A percentile compares a stretch with the other conserved stretches of the same genome.
Evolutionary conservation across 2,888 invertebrate species (phyloP).

Genomic region (Drosophila niveifrons): DNA sequence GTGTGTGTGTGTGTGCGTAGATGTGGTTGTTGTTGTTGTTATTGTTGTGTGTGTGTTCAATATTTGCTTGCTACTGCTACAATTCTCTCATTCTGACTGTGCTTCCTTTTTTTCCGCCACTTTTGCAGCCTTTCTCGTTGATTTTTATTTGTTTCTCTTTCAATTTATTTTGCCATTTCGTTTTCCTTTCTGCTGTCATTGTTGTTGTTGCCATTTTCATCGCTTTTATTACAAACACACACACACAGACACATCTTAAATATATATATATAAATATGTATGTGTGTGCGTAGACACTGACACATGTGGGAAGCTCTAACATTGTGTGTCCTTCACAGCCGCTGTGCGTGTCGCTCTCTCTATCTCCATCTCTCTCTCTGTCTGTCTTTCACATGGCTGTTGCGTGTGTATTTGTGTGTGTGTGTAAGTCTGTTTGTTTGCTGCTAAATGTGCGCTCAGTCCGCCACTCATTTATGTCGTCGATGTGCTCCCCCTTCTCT

Average conservation of each 20-base stretch:
- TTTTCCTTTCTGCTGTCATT: slow-evolving; percentile 79
- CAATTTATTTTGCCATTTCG: slow-evolving; percentile 84
- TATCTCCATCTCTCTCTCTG: slow-evolving; percentile 4
- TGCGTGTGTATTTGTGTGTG: slow-evolving; percentile 20
- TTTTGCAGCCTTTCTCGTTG: slow-evolving; percentile 81
- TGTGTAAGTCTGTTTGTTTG: slow-evolving; percentile 72
- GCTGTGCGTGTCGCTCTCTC: slow-evolving; percentile 47
- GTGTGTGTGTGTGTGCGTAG: slow-evolving; percentile 36
- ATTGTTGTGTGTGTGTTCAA: slow-evolving; percentile 71
- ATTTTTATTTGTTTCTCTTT: slow-evolving; percentile 83
- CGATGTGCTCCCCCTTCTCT: slow-evolving; percentile 55
- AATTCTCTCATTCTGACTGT: slow-evolving; percentile 48
- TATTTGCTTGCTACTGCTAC: slow-evolving; percentile 75
- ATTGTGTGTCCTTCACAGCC: slow-evolving; percentile 80
- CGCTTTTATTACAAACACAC: slow-evolving; percentile 76
- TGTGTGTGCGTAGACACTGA: slow-evolving; percentile 25
- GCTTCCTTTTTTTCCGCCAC: slow-evolving; percentile 71
- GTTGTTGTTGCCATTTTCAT: slow-evolving; percentile 79
- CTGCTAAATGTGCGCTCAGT: slow-evolving; percentile 79
- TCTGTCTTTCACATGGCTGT: neutral
- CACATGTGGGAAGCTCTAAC: slow-evolving; percentile 74
- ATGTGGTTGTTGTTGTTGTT: slow-evolving; percentile 39
- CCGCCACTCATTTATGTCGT: slow-evolving; percentile 78
- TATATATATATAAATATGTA: slow-evolving; percentile 7
- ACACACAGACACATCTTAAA: slow-evolving; percentile 31